Percentiles rank a stretch among this genome's conserved stretches.
Conservation (phyloP, 2,888 invertebrate genomes). For the Coremacera marginata region DNA sequence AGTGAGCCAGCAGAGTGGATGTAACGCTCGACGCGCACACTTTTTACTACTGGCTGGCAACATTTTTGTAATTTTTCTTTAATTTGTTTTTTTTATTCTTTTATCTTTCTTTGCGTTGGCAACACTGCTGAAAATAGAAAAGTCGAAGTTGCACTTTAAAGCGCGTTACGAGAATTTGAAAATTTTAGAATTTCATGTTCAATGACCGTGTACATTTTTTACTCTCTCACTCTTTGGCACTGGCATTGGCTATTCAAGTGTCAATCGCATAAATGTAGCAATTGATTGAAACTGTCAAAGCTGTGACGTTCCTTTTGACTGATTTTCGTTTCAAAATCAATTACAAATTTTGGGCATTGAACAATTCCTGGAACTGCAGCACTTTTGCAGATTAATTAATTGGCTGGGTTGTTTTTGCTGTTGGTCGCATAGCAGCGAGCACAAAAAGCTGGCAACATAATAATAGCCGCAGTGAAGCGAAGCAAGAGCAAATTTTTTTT, state of each 20-base stretch:
- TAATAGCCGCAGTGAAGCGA: neutral
- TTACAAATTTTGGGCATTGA: constrained; percentile 32
- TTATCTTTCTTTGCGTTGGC: neutral
- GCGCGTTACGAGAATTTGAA: neutral
- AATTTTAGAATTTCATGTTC: constrained; percentile 5
- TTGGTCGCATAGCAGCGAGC: neutral
- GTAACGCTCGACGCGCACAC: neutral
- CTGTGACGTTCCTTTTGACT: constrained; percentile 11
- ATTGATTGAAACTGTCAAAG: constrained; percentile 45
- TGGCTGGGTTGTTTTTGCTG: neutral
- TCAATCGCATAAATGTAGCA: constrained; percentile 44
- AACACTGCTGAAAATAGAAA: neutral
- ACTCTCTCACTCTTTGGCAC: neutral
- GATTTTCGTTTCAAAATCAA: constrained; percentile 34
- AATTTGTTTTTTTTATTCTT: neutral
- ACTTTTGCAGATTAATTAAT: constrained; percentile 28
- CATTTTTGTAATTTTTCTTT: neutral
- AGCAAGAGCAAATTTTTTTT: neutral
- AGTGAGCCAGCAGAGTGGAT: constrained; percentile 31
- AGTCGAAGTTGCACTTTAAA: neutral
- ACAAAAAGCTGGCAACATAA: neutral
- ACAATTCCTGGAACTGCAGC: constrained; percentile 36
- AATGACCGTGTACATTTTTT: neutral
- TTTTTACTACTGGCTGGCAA: too few species aligned
- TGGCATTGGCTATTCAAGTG: neutral